phyloP scores from a whole-genome alignment of 1,140 invertebrate genomes.

The Antheraea pernyi region DNA sequence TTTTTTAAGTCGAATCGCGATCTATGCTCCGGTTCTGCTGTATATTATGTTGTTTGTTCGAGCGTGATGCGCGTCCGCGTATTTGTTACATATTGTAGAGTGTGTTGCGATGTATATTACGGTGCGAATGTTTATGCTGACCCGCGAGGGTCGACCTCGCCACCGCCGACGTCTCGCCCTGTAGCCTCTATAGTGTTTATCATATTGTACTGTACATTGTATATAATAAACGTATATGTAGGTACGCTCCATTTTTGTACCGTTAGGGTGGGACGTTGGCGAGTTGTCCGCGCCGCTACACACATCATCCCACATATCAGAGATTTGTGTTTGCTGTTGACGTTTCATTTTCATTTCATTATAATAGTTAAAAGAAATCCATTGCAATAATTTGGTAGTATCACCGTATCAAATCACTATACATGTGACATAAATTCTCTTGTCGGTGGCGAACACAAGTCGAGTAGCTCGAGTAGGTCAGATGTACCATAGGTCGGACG shows the following conservation, averaged over 20 bases:
- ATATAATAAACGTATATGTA: conserved; percentile 73
- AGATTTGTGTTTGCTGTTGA: conserved; percentile 59
- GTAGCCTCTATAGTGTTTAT: conserved; percentile 62
- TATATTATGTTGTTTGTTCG: conserved; percentile 73
- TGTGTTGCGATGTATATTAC: conserved; percentile 74
- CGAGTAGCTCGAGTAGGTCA: conserved; percentile 70
- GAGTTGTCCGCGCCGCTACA: conserved; percentile 65
- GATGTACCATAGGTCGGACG: conserved; percentile 73
- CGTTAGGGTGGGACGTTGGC: conserved; percentile 49
- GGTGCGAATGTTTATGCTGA: conserved; percentile 71
- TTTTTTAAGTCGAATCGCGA: conserved; percentile 74
- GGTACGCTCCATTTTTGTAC: conserved; percentile 69
- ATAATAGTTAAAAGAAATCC: neutral
- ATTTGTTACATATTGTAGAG: conserved; percentile 77
- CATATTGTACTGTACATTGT: conserved; percentile 74
- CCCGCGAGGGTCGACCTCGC: conserved; percentile 53
- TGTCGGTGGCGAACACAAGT: conserved; percentile 55
- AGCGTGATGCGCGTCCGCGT: conserved; percentile 68
- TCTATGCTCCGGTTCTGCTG: conserved; percentile 73
- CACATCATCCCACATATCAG: conserved; percentile 76
- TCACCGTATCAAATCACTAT: neutral
- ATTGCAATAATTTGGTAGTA: neutral
- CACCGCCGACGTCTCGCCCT: conserved; percentile 53
- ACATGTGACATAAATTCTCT: neutral
- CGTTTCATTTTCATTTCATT: conserved; percentile 17